Evolutionary conservation across 2,888 invertebrate species (phyloP).

Genomic region (Ectropis crepuscularia): DNA sequence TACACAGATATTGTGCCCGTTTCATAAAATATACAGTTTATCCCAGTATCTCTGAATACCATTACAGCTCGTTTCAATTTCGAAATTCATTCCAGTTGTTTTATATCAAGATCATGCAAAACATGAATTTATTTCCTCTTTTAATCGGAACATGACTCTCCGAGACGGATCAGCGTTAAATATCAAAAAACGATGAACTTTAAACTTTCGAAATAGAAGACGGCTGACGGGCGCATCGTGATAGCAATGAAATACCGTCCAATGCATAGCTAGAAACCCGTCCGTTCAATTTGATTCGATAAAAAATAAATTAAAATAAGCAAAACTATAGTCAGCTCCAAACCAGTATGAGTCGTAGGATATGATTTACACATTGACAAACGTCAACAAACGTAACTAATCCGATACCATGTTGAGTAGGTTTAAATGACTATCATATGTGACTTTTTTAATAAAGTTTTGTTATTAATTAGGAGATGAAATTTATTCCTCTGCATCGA

Average conservation of each 20-base stretch:
- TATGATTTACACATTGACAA: neutral
- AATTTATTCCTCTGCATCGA: no score
- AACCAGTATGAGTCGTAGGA: conserved; percentile 12
- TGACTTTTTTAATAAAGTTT: no score
- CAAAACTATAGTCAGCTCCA: conserved; percentile 46
- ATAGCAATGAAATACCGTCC: conserved; percentile 63
- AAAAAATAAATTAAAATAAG: conserved; percentile 84
- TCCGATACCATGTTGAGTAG: conserved; percentile 1
- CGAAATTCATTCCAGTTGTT: conserved; percentile 34
- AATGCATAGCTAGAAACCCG: conserved; percentile 72
- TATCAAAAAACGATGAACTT: conserved; percentile 74
- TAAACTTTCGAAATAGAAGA: conserved; percentile 69
- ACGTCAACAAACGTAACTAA: no score
- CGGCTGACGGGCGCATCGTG: conserved; percentile 65
- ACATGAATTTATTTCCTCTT: conserved; percentile 42
- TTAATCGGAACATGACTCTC: conserved; percentile 41
- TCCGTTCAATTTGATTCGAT: conserved; percentile 77
- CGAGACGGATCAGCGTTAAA: conserved; percentile 59
- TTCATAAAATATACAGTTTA: conserved; percentile 32
- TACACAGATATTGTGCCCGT: conserved; percentile 23
- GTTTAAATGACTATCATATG: neutral
- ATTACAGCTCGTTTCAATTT: conserved; percentile 37
- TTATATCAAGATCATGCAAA: conserved; percentile 45
- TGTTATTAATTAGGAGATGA: no score
- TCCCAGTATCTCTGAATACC: conserved; percentile 27